Conservation (phyloP, 2,113 vertebrate genomes). For the Lates calcarifer region DNA sequence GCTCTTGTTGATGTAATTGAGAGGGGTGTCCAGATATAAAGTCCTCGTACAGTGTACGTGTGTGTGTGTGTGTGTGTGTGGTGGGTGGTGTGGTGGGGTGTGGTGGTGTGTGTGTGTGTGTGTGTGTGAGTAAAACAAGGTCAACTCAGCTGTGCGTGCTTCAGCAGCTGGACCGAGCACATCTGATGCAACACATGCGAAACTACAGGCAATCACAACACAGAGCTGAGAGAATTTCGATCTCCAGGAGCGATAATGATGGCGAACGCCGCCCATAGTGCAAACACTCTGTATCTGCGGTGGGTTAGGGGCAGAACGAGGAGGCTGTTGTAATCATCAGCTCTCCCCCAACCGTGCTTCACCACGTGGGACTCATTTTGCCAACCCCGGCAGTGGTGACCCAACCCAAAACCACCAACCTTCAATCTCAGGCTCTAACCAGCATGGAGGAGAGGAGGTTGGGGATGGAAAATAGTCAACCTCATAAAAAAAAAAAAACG, state of each 20-base stretch:
- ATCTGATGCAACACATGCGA: slow-evolving; percentile 83
- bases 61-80: neutral
- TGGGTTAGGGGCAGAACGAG: slow-evolving; percentile 25
- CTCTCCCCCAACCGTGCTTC: slow-evolving; percentile 43
- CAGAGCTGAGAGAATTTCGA: slow-evolving; percentile 41
- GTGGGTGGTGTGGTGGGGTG: no score
- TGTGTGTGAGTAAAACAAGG: slow-evolving; percentile 52
- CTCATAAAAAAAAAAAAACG: slow-evolving; percentile 31
- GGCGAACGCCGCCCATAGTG: slow-evolving; percentile 1
- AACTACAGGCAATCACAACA: slow-evolving; percentile 71
- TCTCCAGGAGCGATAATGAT: slow-evolving; percentile 56
- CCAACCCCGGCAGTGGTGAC: slow-evolving; percentile 60
- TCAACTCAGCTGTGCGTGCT: slow-evolving; percentile 63
- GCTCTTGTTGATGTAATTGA: slow-evolving; percentile 30
- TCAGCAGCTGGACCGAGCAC: slow-evolving; percentile 74
- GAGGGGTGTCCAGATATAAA: slow-evolving; percentile 50
- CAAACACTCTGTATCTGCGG: slow-evolving; percentile 12
- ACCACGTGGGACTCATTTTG: slow-evolving; percentile 58
- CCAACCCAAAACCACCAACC: slow-evolving; percentile 79
- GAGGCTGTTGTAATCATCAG: slow-evolving; percentile 39
- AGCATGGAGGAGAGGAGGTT: slow-evolving; percentile 35
- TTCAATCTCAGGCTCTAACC: slow-evolving; percentile 46
- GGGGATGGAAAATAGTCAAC: slow-evolving; percentile 51
- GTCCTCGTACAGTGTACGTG: no score
- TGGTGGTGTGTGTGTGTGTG: slow-evolving; percentile 22